Percentiles rank a stretch among this genome's conserved stretches.
These are phyloP conservation scores for Dryocosmus kuriphilus DNA, from an alignment of 2,888 invertebrate species.

Conservation along the genomic window DNA sequence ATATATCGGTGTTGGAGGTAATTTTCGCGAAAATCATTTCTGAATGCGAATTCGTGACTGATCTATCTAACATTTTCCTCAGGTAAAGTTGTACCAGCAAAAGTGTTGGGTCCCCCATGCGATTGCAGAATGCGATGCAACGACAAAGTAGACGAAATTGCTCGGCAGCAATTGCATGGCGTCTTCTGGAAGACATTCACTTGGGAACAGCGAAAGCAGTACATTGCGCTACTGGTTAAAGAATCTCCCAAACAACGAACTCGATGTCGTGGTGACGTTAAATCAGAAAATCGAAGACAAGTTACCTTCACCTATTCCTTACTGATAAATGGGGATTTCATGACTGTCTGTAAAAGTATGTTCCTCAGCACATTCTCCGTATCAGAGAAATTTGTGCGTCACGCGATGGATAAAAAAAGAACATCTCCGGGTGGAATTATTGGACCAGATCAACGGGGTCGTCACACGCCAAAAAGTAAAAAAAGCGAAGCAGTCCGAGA, in stretches of 20 bases:
- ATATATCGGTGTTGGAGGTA: conserved; percentile 67
- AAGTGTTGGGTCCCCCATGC: conserved; percentile 67
- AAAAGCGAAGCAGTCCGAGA: conserved; percentile 65
- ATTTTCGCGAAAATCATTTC: not conserved
- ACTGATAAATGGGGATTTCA: conserved; percentile 60
- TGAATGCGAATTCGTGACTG: not conserved
- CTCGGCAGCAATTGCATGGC: conserved; percentile 62
- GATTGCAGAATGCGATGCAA: conserved; percentile 66
- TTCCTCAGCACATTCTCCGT: conserved; percentile 67
- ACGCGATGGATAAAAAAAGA: conserved; percentile 67
- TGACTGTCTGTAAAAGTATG: conserved; percentile 68
- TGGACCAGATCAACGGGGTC: conserved; percentile 66
- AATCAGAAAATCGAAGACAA: conserved; percentile 62
- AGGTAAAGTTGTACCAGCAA: conserved; percentile 66
- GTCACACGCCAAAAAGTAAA: conserved; percentile 66
- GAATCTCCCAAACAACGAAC: conserved; percentile 67
- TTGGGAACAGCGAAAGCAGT: conserved; percentile 66
- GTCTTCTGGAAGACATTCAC: conserved; percentile 66
- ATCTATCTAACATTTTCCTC: not conserved
- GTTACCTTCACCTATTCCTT: conserved; percentile 66
- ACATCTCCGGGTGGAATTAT: conserved; percentile 62
- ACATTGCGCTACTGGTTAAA: conserved; percentile 65
- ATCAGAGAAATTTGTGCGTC: conserved; percentile 67
- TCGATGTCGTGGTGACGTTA: conserved; percentile 61
- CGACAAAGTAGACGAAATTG: conserved; percentile 62